phyloP scores from a whole-genome alignment of 2,797 vertebrate species.

The Muscicapa comitata region DNA sequence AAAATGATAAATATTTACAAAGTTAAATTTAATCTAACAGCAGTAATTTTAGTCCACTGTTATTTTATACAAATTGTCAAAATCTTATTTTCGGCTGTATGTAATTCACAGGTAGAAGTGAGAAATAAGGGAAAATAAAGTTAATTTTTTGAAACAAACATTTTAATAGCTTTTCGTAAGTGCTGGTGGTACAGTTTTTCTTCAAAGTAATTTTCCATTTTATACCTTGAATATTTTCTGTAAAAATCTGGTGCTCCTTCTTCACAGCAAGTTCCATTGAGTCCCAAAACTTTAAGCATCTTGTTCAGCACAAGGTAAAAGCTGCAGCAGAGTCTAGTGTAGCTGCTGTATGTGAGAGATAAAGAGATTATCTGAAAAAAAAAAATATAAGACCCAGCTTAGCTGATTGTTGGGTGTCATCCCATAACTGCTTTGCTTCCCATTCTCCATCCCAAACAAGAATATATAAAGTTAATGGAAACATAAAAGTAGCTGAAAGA shows the following conservation, averaged over 20 bases:
- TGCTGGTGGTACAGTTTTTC: neutral
- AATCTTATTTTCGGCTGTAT: neutral
- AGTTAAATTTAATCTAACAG: neutral
- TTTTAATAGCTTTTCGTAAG: neutral
- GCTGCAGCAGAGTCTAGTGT: neutral
- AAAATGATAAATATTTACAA: neutral
- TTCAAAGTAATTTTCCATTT: neutral
- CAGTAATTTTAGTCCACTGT: neutral
- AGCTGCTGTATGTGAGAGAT: neutral
- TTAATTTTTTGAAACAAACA: neutral
- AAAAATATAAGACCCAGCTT: neutral
- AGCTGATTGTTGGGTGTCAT: conserved; percentile 23
- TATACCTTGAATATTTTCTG: neutral
- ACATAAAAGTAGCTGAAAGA: neutral
- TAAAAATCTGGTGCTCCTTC: neutral
- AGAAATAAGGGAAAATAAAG: neutral
- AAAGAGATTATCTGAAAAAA: conserved; percentile 33
- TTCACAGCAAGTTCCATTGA: neutral
- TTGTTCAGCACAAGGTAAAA: neutral
- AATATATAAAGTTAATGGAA: neutral
- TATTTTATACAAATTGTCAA: neutral
- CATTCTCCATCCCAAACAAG: neutral
- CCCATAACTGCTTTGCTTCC: conserved; percentile 2
- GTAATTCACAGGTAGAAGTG: neutral
- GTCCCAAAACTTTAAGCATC: neutral